Conservation (phyloP, 2,888 invertebrate genomes). For the Acronicta leporina region DNA sequence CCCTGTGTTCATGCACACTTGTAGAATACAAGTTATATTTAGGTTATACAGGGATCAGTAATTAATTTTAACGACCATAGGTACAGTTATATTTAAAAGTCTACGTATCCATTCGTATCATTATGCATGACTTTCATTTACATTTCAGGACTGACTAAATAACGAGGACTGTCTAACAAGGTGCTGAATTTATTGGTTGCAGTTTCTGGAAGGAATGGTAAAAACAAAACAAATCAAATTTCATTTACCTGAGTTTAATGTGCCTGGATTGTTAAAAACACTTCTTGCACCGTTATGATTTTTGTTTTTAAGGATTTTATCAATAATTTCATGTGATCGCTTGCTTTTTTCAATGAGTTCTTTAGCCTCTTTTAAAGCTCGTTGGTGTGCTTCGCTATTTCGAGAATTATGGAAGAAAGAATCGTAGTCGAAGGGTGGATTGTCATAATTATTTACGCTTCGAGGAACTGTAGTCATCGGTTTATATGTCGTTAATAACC, state of each 20-base stretch:
- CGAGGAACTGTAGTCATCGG: constrained; percentile 1
- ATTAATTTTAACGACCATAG: background rate
- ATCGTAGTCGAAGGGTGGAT: constrained; percentile 28
- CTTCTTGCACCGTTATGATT: constrained; percentile 21
- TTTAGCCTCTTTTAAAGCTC: constrained; percentile 58
- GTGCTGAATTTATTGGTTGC: background rate
- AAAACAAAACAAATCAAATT: background rate
- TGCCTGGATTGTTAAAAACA: constrained; percentile 18
- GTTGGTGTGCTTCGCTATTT: constrained; percentile 38
- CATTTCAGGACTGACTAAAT: too few relatives aligned
- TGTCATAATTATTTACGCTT: constrained; percentile 16
- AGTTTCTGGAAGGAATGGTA: background rate
- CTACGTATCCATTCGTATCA: too few relatives aligned
- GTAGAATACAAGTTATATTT: too few relatives aligned
- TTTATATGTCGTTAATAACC: constrained; percentile 15
- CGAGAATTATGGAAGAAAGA: constrained; percentile 42
- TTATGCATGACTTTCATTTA: too few relatives aligned
- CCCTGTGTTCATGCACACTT: background rate
- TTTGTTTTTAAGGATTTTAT: constrained; percentile 38
- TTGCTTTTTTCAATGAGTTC: constrained; percentile 65
- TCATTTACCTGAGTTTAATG: constrained; percentile 19
- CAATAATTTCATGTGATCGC: constrained; percentile 51
- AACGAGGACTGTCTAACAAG: too few relatives aligned
- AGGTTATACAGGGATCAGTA: background rate
- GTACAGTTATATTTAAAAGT: too few relatives aligned